phyloP scores from a whole-genome alignment of 2,797 vertebrate genomes.

The Tokudaia tokunoshimensis region DNA sequence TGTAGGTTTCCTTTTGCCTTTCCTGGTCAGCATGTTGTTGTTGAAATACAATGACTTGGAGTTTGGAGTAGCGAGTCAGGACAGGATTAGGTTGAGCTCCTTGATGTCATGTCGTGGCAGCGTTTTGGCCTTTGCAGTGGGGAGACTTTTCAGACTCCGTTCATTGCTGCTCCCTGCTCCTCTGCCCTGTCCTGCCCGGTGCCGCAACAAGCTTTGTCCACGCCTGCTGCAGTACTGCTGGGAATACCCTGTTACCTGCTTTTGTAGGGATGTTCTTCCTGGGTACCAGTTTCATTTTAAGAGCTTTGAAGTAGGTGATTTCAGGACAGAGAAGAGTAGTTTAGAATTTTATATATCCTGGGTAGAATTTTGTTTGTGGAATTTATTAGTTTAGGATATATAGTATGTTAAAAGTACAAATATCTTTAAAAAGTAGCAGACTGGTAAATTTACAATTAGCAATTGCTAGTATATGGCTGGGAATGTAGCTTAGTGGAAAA shows the following conservation, averaged over 20 bases:
- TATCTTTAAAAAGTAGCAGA: neutral
- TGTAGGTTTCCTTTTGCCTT: constrained; percentile 33
- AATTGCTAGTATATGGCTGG: neutral
- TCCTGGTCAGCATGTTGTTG: neutral
- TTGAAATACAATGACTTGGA: constrained; percentile 23
- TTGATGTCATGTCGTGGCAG: neutral
- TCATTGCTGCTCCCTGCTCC: neutral
- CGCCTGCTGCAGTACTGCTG: neutral
- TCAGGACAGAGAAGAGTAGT: neutral
- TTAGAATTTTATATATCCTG: constrained; percentile 13
- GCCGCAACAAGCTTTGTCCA: neutral
- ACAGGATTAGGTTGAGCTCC: neutral
- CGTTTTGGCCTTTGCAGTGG: too few species aligned
- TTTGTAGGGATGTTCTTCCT: neutral
- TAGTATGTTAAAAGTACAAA: neutral
- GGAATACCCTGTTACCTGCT: neutral
- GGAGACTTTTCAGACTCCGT: neutral
- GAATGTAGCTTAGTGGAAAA: too few species aligned
- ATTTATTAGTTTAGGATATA: neutral
- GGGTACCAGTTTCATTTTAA: neutral
- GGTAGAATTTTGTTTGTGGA: neutral
- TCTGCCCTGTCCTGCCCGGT: neutral
- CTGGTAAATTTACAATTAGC: neutral
- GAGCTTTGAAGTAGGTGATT: constrained; percentile 1
- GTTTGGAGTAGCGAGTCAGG: neutral